Evolutionary conservation across 2,113 vertebrate species (phyloP), one percentile per base, ranked within the genome.

Genomic region (Brachyhypopomus occidentalis): DNA sequence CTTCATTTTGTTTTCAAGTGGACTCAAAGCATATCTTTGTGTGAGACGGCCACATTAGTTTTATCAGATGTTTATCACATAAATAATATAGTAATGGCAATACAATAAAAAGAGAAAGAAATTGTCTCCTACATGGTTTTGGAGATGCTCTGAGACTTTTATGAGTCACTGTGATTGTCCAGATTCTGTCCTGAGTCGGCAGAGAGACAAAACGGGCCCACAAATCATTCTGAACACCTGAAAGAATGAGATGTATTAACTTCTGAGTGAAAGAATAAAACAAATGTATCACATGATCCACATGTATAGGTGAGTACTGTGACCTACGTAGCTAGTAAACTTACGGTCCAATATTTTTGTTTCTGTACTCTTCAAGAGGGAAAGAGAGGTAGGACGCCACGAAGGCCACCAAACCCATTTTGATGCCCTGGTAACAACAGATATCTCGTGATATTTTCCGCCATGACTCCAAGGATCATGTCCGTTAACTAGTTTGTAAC

Each of bases 301-400:
- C 9, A 41, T 41, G 9, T 9, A 38, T 16, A 2, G 1, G 7
- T 55, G 1, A 38, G 30, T 8, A 16, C 41, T 59, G 5, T 19
- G 3, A 25, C 58, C 36, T 17, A 0, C 58, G 7, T 2, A 27
- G 3, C 4, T 52, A 52, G 9, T 52, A 52, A 30, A 69, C 94
- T 95, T 89, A 97, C 96, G 94, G 64, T 94, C 91, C 22, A 97
- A 93, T 75, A 97, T 96, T 90, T 93, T 95, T 75, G 94, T 91
- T 89, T 97, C 96, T 25, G 95, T 90, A 22, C 93, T 94, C 91
- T 95, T 96, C 86, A 97, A 89, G 23, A 95, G 93, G 72, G 95
- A 95, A 94, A 95, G 95, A 66, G 96, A 97, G 25, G 96, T 97
- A 6, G 96, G 96, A 72, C 95, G 91, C 96, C 96, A 97, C 62